Evolutionary conservation across 2,888 invertebrate species (phyloP), one percentile per base, ranked within the genome.

Genomic region (Chouioia cunea): DNA sequence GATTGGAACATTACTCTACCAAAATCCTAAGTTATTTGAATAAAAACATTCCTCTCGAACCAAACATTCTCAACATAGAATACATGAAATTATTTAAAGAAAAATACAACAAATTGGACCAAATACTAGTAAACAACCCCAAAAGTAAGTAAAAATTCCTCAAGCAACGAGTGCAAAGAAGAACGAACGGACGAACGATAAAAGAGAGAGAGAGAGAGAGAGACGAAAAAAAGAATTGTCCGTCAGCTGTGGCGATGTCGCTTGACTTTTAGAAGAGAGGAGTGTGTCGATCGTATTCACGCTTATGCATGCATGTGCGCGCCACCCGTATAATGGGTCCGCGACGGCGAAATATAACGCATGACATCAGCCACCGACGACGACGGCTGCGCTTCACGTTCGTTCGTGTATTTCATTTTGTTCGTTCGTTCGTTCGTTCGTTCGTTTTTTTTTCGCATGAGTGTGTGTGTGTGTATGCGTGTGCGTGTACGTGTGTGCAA

Each of bases 331-430:
- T 62, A 69, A 63, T 69, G 57, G 64, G 4, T 36, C 16, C 12
- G 16, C 47, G 46, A 44, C 65, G 58, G 47, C 58, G 48, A 16
- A n/a, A 47, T 62, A 68, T 68, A 68, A 63, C 50, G 44, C 68
- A 68, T 68, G 68, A 68, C 68, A 68, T 68, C 68, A 68, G 68
- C 57, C 56, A 16, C 6, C 22, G 48, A 22, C 50, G 47, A 43
- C 47, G 46, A 20, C 48, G 22, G 18, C 27, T 6, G 27, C 3
- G 27, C 27, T 27, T 27, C 27, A 27, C n/a, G n/a, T n/a, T n/a
- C n/a, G n/a, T n/a, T n/a, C n/a, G n/a, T n/a, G n/a, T n/a, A n/a
- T n/a, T n/a, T n/a, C n/a, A n/a, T n/a, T n/a, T n/a, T n/a, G n/a
- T n/a, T n/a, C n/a, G n/a, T n/a, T n/a, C n/a, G n/a, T n/a, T n/a